These are phyloP conservation scores for Nomada flava DNA, from an alignment of 2,888 invertebrate species.

Conservation along the genomic window DNA sequence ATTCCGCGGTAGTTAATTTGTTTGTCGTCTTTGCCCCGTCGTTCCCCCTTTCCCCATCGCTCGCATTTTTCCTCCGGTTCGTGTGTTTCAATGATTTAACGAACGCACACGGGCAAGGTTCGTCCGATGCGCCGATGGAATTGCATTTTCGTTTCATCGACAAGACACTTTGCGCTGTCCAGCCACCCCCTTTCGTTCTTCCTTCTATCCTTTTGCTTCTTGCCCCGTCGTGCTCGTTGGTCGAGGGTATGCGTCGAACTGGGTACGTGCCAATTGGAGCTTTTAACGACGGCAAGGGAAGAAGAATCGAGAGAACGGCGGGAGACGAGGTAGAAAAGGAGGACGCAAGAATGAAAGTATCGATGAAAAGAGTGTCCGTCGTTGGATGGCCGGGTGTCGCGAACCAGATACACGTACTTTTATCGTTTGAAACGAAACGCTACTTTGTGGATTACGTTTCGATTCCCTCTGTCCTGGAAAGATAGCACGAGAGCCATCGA, in stretches of 20 bases:
- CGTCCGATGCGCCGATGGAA: constrained; percentile 35
- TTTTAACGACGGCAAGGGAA: neutral
- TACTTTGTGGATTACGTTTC: neutral
- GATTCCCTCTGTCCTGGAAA: neutral
- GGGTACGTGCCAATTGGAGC: constrained; percentile 27
- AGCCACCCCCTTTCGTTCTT: neutral
- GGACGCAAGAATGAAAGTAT: neutral
- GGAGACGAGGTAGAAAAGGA: neutral
- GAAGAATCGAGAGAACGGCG: neutral
- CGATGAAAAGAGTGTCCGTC: neutral
- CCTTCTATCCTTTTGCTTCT: too few relatives aligned
- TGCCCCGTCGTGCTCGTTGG: neutral
- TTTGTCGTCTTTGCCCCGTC: neutral
- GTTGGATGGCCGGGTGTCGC: neutral
- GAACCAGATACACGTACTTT: neutral
- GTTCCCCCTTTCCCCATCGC: neutral
- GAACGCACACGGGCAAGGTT: neutral
- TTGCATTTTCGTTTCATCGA: constrained; percentile 44
- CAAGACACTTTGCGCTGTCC: neutral
- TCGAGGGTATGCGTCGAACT: constrained; percentile 6
- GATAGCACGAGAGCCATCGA: neutral
- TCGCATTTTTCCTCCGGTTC: neutral
- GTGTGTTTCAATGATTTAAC: neutral
- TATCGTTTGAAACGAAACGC: neutral
- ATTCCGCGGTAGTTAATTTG: neutral